Evolutionary conservation across 2,888 invertebrate genomes (phyloP).

Genomic region (Phortica okadai): DNA sequence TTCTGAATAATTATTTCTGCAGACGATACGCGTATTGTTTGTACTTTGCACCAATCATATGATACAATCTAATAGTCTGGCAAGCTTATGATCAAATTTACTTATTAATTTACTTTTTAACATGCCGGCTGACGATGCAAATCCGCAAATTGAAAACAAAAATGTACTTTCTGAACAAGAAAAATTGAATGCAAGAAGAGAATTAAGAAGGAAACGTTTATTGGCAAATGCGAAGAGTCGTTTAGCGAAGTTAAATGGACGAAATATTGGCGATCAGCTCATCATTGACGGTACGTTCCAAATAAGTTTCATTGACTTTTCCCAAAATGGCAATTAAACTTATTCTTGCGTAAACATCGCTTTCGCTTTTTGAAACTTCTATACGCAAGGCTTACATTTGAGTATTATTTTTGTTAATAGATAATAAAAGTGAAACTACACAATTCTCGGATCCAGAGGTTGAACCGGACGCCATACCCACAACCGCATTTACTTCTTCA

Average conservation of each 20-base stretch:
- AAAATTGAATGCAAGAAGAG: conserved; percentile 11
- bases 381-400: too few relatives aligned
- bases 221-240: conserved; percentile 29
- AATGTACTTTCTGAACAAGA: background rate
- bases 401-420: background rate
- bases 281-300: background rate
- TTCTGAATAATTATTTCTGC: too few relatives aligned
- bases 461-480: conserved; percentile 10
- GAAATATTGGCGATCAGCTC: background rate
- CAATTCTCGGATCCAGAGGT: conserved; percentile 27
- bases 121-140: too few relatives aligned
- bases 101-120: too few relatives aligned
- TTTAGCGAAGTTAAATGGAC: conserved; percentile 18
- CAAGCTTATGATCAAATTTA: too few relatives aligned
- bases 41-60: too few relatives aligned
- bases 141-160: background rate
- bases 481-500: background rate
- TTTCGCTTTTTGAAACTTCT: too few relatives aligned
- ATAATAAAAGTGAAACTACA: conserved; percentile 2
- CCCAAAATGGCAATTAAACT: too few relatives aligned
- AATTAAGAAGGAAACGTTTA: conserved; percentile 11
- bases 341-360: too few relatives aligned
- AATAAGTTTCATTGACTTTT: background rate
- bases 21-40: too few relatives aligned
- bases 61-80: too few relatives aligned